Percentiles rank a stretch among this genome's conserved stretches.
Conservation (phyloP, 2,888 invertebrate genomes). For the Xestia sexstrigata region DNA sequence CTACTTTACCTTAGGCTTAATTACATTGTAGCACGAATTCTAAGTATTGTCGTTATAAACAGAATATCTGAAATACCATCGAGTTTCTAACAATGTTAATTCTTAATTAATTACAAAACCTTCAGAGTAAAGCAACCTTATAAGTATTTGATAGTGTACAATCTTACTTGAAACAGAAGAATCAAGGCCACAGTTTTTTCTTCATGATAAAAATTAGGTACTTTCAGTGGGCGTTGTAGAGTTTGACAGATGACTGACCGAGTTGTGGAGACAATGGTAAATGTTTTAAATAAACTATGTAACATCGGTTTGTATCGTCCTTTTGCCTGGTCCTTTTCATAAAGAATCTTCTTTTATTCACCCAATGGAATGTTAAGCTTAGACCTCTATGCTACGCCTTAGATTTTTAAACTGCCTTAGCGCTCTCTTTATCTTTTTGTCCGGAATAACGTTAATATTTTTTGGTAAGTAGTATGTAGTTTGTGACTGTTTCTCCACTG, state of each 20-base stretch:
- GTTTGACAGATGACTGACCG: background rate
- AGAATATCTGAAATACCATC: conserved; percentile 1
- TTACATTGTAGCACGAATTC: conserved; percentile 4
- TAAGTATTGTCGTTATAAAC: background rate
- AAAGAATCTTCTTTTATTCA: background rate
- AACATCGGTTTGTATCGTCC: background rate
- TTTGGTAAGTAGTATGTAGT: background rate
- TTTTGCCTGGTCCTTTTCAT: background rate
- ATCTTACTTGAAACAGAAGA: background rate
- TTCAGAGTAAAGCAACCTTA: background rate
- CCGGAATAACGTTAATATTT: background rate
- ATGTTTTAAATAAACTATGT: background rate
- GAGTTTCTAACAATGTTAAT: background rate
- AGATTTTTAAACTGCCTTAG: background rate
- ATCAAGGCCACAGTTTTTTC: background rate
- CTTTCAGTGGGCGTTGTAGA: background rate
- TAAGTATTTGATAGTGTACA: background rate
- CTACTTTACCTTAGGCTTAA: background rate
- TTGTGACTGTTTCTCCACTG: background rate
- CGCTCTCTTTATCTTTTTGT: background rate
- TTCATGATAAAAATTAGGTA: background rate
- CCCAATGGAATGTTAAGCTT: background rate
- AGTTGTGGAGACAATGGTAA: background rate
- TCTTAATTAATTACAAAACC: conserved; percentile 1
- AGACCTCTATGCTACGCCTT: too few species aligned